Percentiles rank a stretch among this genome's conserved stretches.
phyloP scores from a whole-genome alignment of 2,888 invertebrate species.

The Aethes cnicana region DNA sequence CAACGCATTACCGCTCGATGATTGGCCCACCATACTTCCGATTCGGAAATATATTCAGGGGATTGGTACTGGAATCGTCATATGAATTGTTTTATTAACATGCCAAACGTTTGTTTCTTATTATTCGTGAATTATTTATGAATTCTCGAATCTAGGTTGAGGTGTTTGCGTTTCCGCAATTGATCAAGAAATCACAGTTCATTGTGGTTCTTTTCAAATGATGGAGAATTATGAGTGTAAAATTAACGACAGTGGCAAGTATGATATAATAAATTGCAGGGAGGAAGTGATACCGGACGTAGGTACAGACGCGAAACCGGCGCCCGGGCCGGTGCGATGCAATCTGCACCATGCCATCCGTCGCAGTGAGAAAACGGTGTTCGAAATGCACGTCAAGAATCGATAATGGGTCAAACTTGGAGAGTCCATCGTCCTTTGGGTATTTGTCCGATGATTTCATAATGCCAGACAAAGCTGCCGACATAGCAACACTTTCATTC shows the following conservation, averaged over 20 bases:
- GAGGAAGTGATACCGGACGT: constrained; percentile 75
- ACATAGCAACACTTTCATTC: constrained; percentile 42
- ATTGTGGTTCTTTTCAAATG: constrained; percentile 32
- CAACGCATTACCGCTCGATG: constrained; percentile 77
- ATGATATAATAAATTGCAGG: constrained; percentile 62
- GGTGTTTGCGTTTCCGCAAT: constrained; percentile 40
- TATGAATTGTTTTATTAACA: constrained; percentile 62
- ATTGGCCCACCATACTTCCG: constrained; percentile 79
- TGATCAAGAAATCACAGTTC: constrained; percentile 34
- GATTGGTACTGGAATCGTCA: constrained; percentile 64
- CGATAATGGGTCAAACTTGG: constrained; percentile 58
- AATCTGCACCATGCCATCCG: constrained; percentile 48
- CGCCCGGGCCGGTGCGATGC: constrained; percentile 71
- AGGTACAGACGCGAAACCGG: constrained; percentile 56
- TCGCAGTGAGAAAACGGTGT: constrained; percentile 63
- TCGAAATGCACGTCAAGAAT: constrained; percentile 61
- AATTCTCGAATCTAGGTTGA: constrained; percentile 58
- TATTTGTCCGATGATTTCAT: no score
- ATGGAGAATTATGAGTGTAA: no score
- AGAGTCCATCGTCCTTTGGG: constrained; percentile 12
- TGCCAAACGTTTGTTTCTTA: constrained; percentile 60
- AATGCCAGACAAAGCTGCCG: constrained; percentile 24
- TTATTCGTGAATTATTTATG: constrained; percentile 61
- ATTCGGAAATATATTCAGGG: constrained; percentile 80
- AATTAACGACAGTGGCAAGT: constrained; percentile 35